Percentiles rank a stretch among this genome's conserved stretches.
phyloP scores from a whole-genome alignment of 2,797 vertebrate genomes.

The Pseudochromis fuscus region DNA sequence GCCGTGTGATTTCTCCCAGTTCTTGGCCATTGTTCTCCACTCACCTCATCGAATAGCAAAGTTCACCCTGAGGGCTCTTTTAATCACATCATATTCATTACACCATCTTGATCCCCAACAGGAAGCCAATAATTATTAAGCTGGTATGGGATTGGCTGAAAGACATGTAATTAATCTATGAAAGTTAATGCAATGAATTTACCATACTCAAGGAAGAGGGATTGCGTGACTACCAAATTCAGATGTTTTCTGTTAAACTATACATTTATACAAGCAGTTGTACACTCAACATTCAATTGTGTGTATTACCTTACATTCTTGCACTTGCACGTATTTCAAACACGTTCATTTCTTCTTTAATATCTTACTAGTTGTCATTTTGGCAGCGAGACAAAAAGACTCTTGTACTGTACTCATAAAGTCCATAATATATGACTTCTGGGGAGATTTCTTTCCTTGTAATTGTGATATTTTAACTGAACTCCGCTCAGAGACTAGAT shows the following conservation, averaged over 20 bases:
- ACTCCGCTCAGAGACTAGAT: not conserved
- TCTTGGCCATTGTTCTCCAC: slow-evolving; percentile 30
- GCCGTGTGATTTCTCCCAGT: slow-evolving; percentile 4
- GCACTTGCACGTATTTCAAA: not conserved
- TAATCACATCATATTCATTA: slow-evolving; percentile 65
- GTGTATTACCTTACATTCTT: not conserved
- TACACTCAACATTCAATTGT: not conserved
- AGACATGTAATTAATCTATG: slow-evolving; percentile 32
- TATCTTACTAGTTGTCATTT: too few species aligned
- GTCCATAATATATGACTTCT: not conserved
- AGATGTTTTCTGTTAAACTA: not conserved
- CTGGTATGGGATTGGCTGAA: slow-evolving; percentile 42
- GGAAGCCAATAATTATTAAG: slow-evolving; percentile 59
- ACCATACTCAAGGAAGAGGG: slow-evolving; percentile 3
- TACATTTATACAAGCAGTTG: not conserved
- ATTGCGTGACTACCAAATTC: slow-evolving; percentile 17
- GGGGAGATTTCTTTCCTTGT: slow-evolving; percentile 6
- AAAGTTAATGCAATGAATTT: slow-evolving; percentile 35
- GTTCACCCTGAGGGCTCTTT: slow-evolving; percentile 40
- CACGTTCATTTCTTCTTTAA: not conserved
- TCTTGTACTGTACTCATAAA: not conserved
- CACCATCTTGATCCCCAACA: slow-evolving; percentile 48
- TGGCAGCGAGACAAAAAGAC: slow-evolving; percentile 17
- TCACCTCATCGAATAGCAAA: slow-evolving; percentile 43
- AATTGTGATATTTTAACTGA: slow-evolving; percentile 15